These are phyloP conservation scores for Montipora cactus DNA, from an alignment of 64 coral and sea anemone species.

Conservation along the genomic window DNA sequence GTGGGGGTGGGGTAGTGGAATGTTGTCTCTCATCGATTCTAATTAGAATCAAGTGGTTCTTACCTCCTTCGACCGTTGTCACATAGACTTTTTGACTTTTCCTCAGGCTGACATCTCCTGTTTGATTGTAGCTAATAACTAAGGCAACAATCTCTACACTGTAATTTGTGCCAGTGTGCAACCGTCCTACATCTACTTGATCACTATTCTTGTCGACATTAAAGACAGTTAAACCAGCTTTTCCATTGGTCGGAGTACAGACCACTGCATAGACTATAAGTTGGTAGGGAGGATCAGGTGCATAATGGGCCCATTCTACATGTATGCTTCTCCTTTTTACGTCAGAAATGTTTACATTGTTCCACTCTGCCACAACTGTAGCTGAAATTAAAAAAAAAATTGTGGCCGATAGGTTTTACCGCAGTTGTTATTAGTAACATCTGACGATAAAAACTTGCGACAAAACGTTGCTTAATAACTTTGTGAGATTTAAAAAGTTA, in stretches of 20 bases:
- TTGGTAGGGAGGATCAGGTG: neutral
- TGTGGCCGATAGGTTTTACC: no score
- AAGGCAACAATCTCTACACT: constrained; percentile 3
- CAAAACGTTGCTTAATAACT: no score
- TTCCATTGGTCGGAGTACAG: constrained; percentile 1
- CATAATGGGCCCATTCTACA: neutral
- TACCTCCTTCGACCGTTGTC: constrained; percentile 8
- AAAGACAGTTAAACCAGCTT: neutral
- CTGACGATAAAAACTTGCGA: no score
- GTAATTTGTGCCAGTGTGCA: neutral
- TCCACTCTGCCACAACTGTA: neutral
- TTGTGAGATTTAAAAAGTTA: no score
- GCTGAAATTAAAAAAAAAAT: neutral
- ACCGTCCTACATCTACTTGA: neutral
- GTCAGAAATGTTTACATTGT: neutral
- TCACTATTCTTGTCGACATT: neutral
- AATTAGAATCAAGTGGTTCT: neutral
- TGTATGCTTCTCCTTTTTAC: neutral
- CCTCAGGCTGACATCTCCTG: neutral
- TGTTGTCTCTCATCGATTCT: neutral
- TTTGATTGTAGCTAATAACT: neutral
- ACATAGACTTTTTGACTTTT: neutral
- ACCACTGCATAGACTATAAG: neutral
- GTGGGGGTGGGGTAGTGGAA: no score
- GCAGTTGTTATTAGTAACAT: no score